These are phyloP conservation scores for Ophion ellenae DNA, from an alignment of 2,888 invertebrate genomes.

Conservation along the genomic window DNA sequence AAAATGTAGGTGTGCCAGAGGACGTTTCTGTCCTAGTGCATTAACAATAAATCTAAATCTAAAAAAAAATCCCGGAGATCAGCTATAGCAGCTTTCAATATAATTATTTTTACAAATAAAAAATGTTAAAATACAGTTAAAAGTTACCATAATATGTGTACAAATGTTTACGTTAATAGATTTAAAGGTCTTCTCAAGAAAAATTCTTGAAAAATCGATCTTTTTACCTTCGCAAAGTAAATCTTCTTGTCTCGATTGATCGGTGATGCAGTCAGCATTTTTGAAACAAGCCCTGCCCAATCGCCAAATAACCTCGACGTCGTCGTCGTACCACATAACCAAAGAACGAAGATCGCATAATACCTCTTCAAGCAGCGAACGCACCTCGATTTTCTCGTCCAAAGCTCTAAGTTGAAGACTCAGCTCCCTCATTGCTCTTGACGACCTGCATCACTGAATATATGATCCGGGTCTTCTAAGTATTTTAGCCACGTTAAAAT, in stretches of 20 bases:
- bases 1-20: too few species aligned
- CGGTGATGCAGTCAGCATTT: conserved; percentile 69
- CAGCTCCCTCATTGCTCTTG: conserved; percentile 74
- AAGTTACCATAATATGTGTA: too few species aligned
- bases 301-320: conserved; percentile 80
- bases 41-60: too few species aligned
- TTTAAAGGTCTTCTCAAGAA: too few species aligned
- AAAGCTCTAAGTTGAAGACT: conserved; percentile 72
- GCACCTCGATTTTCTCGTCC: conserved; percentile 72
- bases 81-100: too few species aligned
- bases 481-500: conserved; percentile 60
- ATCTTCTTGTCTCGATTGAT: conserved; percentile 69
- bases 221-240: conserved; percentile 76
- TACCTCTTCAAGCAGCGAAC: conserved; percentile 67
- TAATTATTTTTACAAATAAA: too few species aligned
- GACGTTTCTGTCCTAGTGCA: too few species aligned
- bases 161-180: too few species aligned
- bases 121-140: too few species aligned
- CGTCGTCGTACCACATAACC: conserved; percentile 72
- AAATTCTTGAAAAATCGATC: too few species aligned
- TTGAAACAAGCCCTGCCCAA: conserved; percentile 78
- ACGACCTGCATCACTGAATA: conserved; percentile 80
- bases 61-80: too few species aligned
- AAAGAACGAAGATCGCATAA: conserved; percentile 75
- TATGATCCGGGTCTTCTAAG: conserved; percentile 78